A percentile compares a stretch with the other conserved stretches of the same genome.
Evolutionary conservation across 2,113 vertebrate species (phyloP).

Genomic region (Saccopteryx bilineata): DNA sequence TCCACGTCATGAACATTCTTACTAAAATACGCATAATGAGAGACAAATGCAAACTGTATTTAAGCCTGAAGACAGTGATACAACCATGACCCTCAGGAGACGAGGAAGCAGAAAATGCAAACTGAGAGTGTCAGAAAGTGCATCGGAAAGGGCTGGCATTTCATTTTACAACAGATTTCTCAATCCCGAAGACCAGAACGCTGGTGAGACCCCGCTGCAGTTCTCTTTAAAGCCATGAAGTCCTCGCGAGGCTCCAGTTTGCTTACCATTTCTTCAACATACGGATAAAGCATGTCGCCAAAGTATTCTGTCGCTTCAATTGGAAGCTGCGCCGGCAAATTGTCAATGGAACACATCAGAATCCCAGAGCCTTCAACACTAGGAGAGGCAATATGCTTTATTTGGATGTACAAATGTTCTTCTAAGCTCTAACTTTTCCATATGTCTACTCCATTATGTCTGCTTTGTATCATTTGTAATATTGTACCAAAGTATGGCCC

Average conservation of each 20-base stretch:
- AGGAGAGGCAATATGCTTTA: slow-evolving; percentile 76
- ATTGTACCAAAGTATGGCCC: neutral
- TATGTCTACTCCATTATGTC: neutral
- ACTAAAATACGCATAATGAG: slow-evolving; percentile 14
- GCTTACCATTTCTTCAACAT: slow-evolving; percentile 98
- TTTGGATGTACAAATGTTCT: neutral
- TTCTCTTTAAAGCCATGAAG: slow-evolving; percentile 37
- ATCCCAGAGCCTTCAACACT: slow-evolving; percentile 97
- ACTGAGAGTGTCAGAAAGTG: neutral
- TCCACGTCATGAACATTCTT: neutral
- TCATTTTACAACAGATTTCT: slow-evolving; percentile 87
- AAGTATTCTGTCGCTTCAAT: slow-evolving; percentile 98
- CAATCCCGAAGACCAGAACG: slow-evolving; percentile 82
- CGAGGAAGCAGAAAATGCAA: neutral
- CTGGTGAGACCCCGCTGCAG: neutral
- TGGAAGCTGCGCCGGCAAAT: slow-evolving; percentile 97
- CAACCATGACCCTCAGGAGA: neutral
- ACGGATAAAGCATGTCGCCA: slow-evolving; percentile 97
- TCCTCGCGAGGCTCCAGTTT: neutral
- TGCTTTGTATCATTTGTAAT: neutral
- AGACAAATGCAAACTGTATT: neutral
- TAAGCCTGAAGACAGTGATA: neutral
- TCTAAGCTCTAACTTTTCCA: neutral
- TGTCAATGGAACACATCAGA: slow-evolving; percentile 99
- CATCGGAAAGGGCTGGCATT: slow-evolving; percentile 23